Base-by-base conservation (phyloP, 2,888 invertebrate species). In the Drosophila lutescens region DNA sequence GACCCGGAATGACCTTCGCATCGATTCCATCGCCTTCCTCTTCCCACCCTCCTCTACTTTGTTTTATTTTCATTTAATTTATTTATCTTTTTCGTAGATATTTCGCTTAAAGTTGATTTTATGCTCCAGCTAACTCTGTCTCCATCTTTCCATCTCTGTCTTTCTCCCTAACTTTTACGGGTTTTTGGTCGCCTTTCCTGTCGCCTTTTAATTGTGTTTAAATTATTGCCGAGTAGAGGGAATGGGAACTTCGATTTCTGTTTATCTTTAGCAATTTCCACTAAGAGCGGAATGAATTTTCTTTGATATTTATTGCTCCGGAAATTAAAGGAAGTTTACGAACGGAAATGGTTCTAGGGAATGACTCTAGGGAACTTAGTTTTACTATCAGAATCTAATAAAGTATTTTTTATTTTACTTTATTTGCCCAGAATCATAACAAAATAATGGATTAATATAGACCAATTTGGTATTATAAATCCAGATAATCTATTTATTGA, bases 131-230 rank as follows among this genome's bases (percentile, higher is more conserved):
- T 49, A 23, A 23, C 62, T 61, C 47, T 23, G 38, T 38, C 44
- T 38, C 44, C 17, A 2, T 49, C 13, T 41, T 30, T 30, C 30
- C 30, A 30, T 30, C 30, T 12, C 20, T 49, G 17, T 17, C 15
- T 38, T 38, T 49, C 47, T 12, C 10, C 17, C 43, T 34, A 13
- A 38, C 40, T 49, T 58, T 38, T 56, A 20, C 13, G 26, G 58
- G 38, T 17, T 40, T 41, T 51, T 23, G 49, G 69, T 44, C 55
- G 54, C 30, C 40, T 51, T 50, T 59, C 66, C 49, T 46, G 67
- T 67, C 67, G 74, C 75, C 67, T 55, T 26, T 59, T 73, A 73
- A 74, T 73, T 73, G 63, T 74, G 41, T 66, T 66, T 66, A 59
- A 74, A 55, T 66, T 55, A 74, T 46, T 51, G 44, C 10, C 4